A percentile compares a stretch with the other conserved stretches of the same genome.
These are phyloP conservation scores for Hydrotaea cyrtoneurina DNA, from an alignment of 2,888 invertebrate genomes.

Conservation along the genomic window DNA sequence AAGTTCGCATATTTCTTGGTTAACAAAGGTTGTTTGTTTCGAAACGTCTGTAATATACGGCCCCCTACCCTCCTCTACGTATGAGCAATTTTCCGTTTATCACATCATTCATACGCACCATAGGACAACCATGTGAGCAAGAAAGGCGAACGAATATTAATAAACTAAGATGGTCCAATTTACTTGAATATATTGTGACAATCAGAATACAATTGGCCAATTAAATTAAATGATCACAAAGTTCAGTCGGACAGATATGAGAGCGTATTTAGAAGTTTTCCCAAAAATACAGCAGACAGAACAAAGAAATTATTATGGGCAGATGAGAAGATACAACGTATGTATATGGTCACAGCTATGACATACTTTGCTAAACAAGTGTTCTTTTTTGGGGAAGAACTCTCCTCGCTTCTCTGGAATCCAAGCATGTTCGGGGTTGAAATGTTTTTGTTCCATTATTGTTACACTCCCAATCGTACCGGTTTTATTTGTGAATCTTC, in stretches of 20 bases:
- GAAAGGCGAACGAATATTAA: not conserved
- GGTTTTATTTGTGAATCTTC: too few relatives aligned
- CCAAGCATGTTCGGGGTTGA: too few relatives aligned
- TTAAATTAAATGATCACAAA: slow-evolving; percentile 35
- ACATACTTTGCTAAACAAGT: too few relatives aligned
- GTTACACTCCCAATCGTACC: too few relatives aligned
- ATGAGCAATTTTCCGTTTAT: not conserved
- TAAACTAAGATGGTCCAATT: not conserved
- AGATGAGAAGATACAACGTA: not conserved
- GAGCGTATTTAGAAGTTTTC: not conserved
- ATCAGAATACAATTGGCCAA: slow-evolving; percentile 13
- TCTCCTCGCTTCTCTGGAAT: too few relatives aligned
- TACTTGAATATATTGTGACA: slow-evolving; percentile 14
- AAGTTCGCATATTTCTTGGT: too few relatives aligned
- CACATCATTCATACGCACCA: slow-evolving; percentile 5
- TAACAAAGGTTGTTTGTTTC: too few relatives aligned
- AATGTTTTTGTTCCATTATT: too few relatives aligned
- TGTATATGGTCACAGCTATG: too few relatives aligned
- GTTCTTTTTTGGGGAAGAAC: too few relatives aligned
- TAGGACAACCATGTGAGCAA: not conserved
- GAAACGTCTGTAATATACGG: too few relatives aligned
- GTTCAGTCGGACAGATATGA: not conserved
- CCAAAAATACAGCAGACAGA: too few relatives aligned
- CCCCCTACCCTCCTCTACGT: not conserved
- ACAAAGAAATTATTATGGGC: not conserved